Evolutionary conservation across 2,113 vertebrate species (phyloP).

Genomic region (Tragelaphus scriptus): DNA sequence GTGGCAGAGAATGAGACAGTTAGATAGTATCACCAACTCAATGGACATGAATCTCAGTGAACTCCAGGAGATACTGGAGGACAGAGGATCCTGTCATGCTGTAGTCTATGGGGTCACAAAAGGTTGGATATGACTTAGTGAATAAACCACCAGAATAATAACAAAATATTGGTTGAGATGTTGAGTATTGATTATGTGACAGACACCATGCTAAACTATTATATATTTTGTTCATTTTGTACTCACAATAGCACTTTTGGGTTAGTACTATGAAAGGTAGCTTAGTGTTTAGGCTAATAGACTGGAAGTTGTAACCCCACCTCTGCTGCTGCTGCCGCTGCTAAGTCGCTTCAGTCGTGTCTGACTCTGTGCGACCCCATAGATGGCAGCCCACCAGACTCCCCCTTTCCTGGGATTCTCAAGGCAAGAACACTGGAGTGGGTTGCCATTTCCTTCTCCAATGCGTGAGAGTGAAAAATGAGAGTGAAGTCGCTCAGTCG

Average conservation of each 20-base stretch:
- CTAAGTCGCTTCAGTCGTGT: too few species aligned
- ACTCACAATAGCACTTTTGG: not conserved
- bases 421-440: too few species aligned
- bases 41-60: not conserved
- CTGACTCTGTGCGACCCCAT: too few species aligned
- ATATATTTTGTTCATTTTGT: not conserved
- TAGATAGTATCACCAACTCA: not conserved
- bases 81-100: not conserved
- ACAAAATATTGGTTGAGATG: not conserved
- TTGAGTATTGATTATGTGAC: not conserved
- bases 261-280: not conserved
- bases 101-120: not conserved
- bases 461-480: too few species aligned
- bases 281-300: not conserved
- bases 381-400: too few species aligned
- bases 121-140: fast-evolving
- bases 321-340: too few species aligned
- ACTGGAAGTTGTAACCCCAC: not conserved
- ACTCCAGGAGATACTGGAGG: not conserved
- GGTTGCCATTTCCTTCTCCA: too few species aligned
- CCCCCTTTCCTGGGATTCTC: too few species aligned
- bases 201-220: not conserved
- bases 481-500: too few species aligned
- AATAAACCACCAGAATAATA: not conserved
- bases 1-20: not conserved